Conservation (phyloP, 2,113 vertebrate species). For the Gorilla gorilla region DNA sequence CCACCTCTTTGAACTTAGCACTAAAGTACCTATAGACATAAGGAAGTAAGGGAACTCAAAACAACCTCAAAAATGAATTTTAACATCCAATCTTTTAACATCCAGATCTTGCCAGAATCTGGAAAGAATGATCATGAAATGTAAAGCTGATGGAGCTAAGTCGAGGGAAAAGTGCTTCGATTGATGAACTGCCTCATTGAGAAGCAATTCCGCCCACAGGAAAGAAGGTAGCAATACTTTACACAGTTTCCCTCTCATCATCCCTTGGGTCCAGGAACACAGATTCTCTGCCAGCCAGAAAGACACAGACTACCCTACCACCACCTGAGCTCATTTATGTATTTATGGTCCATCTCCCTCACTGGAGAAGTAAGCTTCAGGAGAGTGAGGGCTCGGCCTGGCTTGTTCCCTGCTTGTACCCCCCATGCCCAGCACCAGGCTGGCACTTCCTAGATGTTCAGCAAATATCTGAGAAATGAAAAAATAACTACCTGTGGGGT, state of each 20-base stretch:
- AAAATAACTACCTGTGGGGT: neutral
- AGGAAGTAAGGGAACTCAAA: neutral
- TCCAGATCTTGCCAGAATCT: neutral
- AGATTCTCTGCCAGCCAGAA: neutral
- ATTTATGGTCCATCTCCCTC: neutral
- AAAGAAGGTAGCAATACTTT: neutral
- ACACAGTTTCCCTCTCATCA: accelerated
- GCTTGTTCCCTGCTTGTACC: neutral
- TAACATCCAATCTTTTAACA: neutral
- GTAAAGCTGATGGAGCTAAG: neutral
- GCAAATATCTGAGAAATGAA: neutral
- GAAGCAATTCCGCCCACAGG: neutral
- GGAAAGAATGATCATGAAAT: neutral
- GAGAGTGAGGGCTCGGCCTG: neutral
- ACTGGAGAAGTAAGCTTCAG: neutral
- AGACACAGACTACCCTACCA: neutral
- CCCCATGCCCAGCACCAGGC: neutral
- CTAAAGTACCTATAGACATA: neutral
- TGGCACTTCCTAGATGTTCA: neutral
- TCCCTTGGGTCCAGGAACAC: too few relatives aligned
- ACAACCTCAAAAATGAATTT: neutral
- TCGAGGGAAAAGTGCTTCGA: neutral
- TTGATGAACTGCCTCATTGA: neutral
- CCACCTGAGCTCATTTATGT: neutral
- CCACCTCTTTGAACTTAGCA: neutral